Evolutionary conservation across 1,140 invertebrate species (phyloP), one percentile per base, ranked within the genome.

Genomic region (Planococcus citri): DNA sequence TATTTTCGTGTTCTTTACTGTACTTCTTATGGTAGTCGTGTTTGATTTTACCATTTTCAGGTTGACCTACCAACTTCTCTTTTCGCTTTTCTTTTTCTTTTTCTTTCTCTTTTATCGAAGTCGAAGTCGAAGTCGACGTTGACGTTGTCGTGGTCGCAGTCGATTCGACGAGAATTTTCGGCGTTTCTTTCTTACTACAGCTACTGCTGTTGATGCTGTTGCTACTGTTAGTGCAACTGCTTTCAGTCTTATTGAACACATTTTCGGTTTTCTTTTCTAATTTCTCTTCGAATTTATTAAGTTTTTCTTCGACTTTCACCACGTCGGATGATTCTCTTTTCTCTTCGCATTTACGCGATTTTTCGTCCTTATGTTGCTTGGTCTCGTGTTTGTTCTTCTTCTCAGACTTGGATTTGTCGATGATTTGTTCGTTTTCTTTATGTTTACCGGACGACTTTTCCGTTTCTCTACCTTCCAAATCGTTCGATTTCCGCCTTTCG

Each of bases 31-130:
- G 70, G n/a, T 72, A 74, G 61, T 73, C 74, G 69, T 37, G 69
- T 70, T 74, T 77, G 75, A 68, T 77, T 75, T 72, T 78, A 75
- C 37, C 75, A 73, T 76, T 78, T 74, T 78, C 76, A 17, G 76
- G 70, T 24, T 71, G 51, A 67, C 69, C 17, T 57, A 51, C 24
- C 60, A 70, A 3, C 58, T 61, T 58, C 70, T 72, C 27, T 75
- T 74, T 68, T 73, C 74, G 51, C 72, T 72, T 72, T 78, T 79
- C 72, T 80, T 78, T 73, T 79, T n/a, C n/a, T 80, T 20, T 20
- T n/a, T n/a, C n/a, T n/a, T n/a, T n/a, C n/a, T n/a, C n/a, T n/a
- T n/a, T n/a, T n/a, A n/a, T n/a, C n/a, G n/a, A n/a, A n/a, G n/a
- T n/a, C n/a, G n/a, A n/a, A n/a, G n/a, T n/a, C n/a, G n/a, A n/a